Percentiles rank a stretch among this genome's conserved stretches.
Evolutionary conservation across 2,888 invertebrate genomes (phyloP).

Genomic region (Keiferia lycopersicella): DNA sequence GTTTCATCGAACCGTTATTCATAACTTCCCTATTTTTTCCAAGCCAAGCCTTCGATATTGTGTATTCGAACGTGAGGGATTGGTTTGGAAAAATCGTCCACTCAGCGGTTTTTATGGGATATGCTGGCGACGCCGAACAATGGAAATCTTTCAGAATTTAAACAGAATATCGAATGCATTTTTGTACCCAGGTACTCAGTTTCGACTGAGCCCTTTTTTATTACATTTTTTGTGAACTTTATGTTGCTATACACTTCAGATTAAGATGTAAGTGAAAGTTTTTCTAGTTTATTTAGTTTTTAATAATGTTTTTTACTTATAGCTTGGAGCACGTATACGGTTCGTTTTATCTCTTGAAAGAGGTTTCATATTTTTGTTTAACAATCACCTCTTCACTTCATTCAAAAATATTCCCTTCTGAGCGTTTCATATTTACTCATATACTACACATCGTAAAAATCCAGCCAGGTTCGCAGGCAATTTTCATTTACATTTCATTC

Average conservation of each 20-base stretch:
- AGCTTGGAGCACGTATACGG: too few relatives aligned
- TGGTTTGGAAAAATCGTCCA: slow-evolving; percentile 20
- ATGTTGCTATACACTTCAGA: too few relatives aligned
- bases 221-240: too few relatives aligned
- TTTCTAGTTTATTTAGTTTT: too few relatives aligned
- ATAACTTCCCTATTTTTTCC: slow-evolving; percentile 26
- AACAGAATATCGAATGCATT: background rate
- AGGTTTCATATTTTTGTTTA: too few relatives aligned
- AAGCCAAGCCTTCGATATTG: slow-evolving; percentile 23
- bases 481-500: slow-evolving; percentile 23
- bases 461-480: slow-evolving; percentile 7
- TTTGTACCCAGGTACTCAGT: background rate
- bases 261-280: too few relatives aligned
- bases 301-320: too few relatives aligned
- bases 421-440: slow-evolving; percentile 3
- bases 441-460: slow-evolving; percentile 18
- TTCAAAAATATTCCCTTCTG: background rate
- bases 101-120: slow-evolving; percentile 22
- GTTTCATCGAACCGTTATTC: slow-evolving; percentile 29
- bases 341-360: too few relatives aligned
- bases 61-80: slow-evolving; percentile 26
- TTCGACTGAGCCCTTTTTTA: background rate
- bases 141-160: slow-evolving; percentile 5
- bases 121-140: slow-evolving; percentile 9
- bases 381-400: too few relatives aligned